phyloP scores from a whole-genome alignment of 1,140 invertebrate genomes.

The Papilio machaon region DNA sequence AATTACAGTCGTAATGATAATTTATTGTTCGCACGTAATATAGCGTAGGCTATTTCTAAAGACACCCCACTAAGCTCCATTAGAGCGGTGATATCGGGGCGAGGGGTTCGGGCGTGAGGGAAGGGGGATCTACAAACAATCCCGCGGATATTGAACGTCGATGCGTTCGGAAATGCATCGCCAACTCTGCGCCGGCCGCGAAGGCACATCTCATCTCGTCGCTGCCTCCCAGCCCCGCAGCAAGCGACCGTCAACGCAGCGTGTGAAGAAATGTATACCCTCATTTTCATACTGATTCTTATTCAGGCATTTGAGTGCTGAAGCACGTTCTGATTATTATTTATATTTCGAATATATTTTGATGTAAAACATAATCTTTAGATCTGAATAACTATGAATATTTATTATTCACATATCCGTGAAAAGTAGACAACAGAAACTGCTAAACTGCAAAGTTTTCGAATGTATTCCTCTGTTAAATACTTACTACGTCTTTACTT shows the following conservation, averaged over 20 bases:
- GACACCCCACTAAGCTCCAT: slow-evolving; percentile 70
- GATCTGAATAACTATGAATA: too few relatives aligned
- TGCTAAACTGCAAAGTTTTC: not conserved
- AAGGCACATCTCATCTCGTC: slow-evolving; percentile 62
- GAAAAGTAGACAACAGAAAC: not conserved
- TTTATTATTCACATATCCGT: too few relatives aligned
- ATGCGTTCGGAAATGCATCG: slow-evolving; percentile 79
- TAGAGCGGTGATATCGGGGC: slow-evolving; percentile 56
- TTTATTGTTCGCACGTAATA: slow-evolving; percentile 43
- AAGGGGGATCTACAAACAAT: slow-evolving; percentile 71
- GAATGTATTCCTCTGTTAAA: not conserved
- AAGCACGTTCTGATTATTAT: slow-evolving; percentile 23
- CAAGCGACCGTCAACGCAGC: slow-evolving; percentile 31
- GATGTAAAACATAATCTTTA: not conserved
- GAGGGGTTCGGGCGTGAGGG: slow-evolving; percentile 40
- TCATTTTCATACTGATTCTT: slow-evolving; percentile 68
- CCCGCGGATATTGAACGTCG: slow-evolving; percentile 77
- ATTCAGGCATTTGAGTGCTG: slow-evolving; percentile 54
- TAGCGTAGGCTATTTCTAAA: slow-evolving; percentile 66
- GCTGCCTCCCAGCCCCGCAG: slow-evolving; percentile 40
- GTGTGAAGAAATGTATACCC: slow-evolving; percentile 71
- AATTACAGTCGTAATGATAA: slow-evolving; percentile 1
- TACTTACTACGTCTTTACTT: not conserved
- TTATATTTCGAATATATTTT: not conserved
- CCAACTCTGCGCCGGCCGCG: slow-evolving; percentile 66